Conservation (phyloP, 2,113 vertebrate genomes). For the Donacobius atricapilla region DNA sequence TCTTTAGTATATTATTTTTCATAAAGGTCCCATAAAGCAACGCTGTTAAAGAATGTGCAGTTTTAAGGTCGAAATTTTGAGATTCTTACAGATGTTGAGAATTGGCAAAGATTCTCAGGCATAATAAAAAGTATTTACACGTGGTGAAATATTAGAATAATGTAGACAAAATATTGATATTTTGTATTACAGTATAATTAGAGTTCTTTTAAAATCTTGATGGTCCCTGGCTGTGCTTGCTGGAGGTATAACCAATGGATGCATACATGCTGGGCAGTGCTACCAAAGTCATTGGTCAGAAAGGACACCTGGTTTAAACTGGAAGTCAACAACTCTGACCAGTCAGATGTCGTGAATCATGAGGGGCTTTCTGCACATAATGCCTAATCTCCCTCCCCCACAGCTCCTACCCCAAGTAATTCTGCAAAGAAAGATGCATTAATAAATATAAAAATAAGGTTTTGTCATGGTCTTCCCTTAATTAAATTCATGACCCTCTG, state of each 20-base stretch:
- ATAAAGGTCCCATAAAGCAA: neutral
- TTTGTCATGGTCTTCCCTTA: neutral
- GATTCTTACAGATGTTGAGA: neutral
- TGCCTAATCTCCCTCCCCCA: neutral
- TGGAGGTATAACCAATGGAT: neutral
- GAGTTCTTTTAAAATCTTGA: neutral
- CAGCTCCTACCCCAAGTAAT: neutral
- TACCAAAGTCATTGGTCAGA: neutral
- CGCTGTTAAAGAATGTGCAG: neutral
- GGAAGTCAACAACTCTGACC: neutral
- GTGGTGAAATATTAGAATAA: neutral
- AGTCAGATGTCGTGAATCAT: neutral
- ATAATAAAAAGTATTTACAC: neutral
- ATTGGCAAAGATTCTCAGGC: neutral
- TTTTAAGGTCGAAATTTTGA: neutral
- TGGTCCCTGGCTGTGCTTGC: neutral
- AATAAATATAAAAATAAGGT: neutral
- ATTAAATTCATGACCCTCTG: neutral
- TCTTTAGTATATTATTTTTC: neutral
- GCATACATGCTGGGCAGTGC: rapidly evolving
- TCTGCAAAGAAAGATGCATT: neutral
- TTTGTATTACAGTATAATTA: neutral
- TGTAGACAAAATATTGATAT: neutral
- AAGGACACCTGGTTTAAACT: neutral
- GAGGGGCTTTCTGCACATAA: neutral